Evolutionary conservation across 2,113 vertebrate genomes (phyloP).

Genomic region (Sisor rabdophorus): DNA sequence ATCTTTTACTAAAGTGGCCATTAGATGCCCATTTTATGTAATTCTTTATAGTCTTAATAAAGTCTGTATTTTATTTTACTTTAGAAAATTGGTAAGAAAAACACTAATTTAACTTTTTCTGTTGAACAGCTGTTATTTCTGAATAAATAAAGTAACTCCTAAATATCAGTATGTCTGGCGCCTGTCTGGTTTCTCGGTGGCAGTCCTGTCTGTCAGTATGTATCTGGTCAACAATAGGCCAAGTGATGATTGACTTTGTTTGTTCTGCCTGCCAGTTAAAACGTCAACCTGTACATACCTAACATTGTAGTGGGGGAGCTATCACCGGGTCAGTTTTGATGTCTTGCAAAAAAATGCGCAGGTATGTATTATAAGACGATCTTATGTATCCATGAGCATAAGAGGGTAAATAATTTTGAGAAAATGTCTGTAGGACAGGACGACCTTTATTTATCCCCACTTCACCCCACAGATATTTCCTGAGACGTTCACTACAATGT

Average conservation of each 20-base stretch:
- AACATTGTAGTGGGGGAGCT: background rate
- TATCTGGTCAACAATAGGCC: constrained; percentile 29
- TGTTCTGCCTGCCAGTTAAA: constrained; percentile 31
- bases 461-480: constrained; percentile 1
- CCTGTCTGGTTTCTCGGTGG: too few relatives aligned
- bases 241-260: constrained; percentile 47
- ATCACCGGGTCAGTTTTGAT: too few relatives aligned
- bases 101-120: too few relatives aligned
- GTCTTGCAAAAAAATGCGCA: background rate
- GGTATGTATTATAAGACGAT: constrained; percentile 1
- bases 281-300: constrained; percentile 46
- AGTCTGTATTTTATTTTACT: too few relatives aligned
- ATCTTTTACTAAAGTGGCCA: background rate
- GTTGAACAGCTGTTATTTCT: too few relatives aligned
- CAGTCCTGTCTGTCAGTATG: background rate
- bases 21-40: too few relatives aligned
- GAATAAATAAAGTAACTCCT: too few relatives aligned
- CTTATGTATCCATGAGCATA: background rate
- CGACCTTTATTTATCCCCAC: background rate
- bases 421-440: constrained; percentile 8
- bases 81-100: too few relatives aligned
- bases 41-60: too few relatives aligned
- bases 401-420: constrained; percentile 2
- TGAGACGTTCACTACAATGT: background rate
- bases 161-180: too few relatives aligned